Conservation (phyloP, 2,888 invertebrate genomes). For the Cephus runcator region DNA sequence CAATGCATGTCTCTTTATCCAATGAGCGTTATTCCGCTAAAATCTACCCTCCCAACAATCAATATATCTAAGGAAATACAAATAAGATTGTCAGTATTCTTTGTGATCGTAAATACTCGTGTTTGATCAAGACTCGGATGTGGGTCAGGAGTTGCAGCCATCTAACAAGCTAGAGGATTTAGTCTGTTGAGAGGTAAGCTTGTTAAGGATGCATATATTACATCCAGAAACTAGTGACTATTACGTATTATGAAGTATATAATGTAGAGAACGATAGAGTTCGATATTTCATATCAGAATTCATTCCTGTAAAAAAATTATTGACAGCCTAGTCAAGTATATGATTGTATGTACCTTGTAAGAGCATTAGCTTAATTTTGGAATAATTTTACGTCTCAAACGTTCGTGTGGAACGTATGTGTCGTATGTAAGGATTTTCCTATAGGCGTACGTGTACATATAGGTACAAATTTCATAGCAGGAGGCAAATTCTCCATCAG, state of each 20-base stretch:
- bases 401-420: neutral
- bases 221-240: constrained; percentile 12
- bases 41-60: neutral
- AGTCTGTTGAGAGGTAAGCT: constrained; percentile 56
- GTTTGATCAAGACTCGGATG: constrained; percentile 59
- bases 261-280: neutral
- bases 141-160: constrained; percentile 61
- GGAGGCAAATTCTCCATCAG: neutral
- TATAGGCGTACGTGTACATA: neutral
- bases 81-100: neutral
- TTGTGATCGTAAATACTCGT: constrained; percentile 26
- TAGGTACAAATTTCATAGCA: neutral
- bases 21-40: neutral
- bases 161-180: constrained; percentile 62
- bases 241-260: constrained; percentile 3
- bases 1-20: neutral
- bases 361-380: neutral
- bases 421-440: neutral
- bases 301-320: neutral
- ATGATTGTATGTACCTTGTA: too few relatives aligned
- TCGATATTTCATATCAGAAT: neutral
- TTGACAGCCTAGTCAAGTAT: neutral
- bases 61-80: neutral
- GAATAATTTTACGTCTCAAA: neutral
- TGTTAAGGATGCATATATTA: constrained; percentile 45